Conservation (phyloP, 2,113 vertebrate genomes). For the Ictalurus furcatus region DNA sequence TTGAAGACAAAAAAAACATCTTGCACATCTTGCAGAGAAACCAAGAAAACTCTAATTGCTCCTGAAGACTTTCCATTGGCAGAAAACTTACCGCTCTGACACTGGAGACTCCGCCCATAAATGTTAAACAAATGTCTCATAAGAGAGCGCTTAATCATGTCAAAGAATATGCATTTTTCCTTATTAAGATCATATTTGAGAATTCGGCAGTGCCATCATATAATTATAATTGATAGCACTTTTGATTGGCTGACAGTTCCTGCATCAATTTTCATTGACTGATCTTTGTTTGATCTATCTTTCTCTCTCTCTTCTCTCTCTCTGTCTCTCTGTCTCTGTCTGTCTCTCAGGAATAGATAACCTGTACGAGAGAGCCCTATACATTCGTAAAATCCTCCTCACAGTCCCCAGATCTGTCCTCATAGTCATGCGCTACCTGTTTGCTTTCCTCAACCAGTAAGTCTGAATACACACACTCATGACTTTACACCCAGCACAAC, state of each 20-base stretch:
- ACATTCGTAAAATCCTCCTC: constrained; percentile 93
- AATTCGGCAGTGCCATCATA: background rate
- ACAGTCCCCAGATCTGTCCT: constrained; percentile 93
- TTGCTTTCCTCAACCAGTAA: constrained; percentile 98
- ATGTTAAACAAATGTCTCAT: background rate
- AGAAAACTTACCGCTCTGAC: background rate
- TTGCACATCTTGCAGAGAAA: background rate
- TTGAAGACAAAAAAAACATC: background rate
- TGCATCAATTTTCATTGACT: background rate
- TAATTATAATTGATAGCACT: background rate
- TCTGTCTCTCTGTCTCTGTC: constrained; percentile 2
- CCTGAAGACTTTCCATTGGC: background rate
- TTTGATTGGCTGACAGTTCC: background rate
- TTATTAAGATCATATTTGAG: background rate
- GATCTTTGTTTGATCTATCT: background rate
- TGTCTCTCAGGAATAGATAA: constrained; percentile 87
- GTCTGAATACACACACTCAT: constrained; percentile 59
- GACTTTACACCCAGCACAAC: background rate
- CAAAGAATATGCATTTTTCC: background rate
- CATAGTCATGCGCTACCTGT: constrained; percentile 97
- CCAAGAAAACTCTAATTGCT: background rate
- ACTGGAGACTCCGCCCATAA: background rate
- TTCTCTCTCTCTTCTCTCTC: constrained; percentile 21
- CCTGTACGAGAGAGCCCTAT: constrained; percentile 94
- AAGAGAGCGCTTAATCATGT: background rate